phyloP scores from a whole-genome alignment of 1,140 invertebrate genomes.

The Metopolophium dirhodum region DNA sequence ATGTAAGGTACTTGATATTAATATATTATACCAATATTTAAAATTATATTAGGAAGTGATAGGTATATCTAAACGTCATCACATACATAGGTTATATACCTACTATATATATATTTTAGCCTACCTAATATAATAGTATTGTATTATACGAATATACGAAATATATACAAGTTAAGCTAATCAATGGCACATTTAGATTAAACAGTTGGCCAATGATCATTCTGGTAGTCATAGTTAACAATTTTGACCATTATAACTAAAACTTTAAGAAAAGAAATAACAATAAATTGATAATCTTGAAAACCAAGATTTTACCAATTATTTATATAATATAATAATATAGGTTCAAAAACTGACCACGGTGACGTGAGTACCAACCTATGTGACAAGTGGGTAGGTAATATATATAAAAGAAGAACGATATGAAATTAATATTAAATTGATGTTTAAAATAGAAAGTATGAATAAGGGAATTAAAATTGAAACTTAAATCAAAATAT shows the following conservation, averaged over 20 bases:
- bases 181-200: no score
- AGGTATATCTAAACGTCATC: background rate
- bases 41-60: background rate
- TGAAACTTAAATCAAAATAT: conserved; percentile 16
- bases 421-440: background rate
- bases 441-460: background rate
- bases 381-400: background rate
- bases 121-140: no score
- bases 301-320: background rate
- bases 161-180: no score
- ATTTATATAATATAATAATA: background rate
- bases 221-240: background rate
- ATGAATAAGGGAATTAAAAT: background rate
- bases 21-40: background rate
- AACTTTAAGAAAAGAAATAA: background rate
- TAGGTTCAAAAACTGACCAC: background rate
- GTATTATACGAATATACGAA: no score
- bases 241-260: background rate
- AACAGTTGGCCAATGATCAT: background rate
- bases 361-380: background rate
- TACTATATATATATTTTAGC: no score
- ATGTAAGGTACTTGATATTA: background rate
- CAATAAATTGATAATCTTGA: background rate
- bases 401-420: background rate
- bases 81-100: background rate